Evolutionary conservation across 2,113 vertebrate genomes (phyloP).

Genomic region (Colossoma macropomum): DNA sequence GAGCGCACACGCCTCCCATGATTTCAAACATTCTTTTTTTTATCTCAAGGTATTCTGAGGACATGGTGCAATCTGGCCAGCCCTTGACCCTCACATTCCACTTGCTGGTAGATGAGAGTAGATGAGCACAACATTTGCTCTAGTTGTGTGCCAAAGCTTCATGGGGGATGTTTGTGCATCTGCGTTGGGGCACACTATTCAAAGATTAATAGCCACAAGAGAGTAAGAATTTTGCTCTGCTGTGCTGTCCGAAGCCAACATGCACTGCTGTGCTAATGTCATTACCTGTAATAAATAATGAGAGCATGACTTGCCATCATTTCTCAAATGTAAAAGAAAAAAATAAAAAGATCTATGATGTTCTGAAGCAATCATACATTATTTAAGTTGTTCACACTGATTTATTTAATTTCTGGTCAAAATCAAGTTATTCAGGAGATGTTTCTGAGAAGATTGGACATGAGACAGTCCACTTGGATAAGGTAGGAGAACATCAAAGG

Average conservation of each 20-base stretch:
- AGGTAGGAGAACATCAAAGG: too few species aligned
- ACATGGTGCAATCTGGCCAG: conserved; percentile 38
- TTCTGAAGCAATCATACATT: neutral
- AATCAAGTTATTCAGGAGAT: neutral
- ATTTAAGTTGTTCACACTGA: neutral
- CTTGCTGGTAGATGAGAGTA: conserved; percentile 17
- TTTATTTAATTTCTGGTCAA: too few species aligned
- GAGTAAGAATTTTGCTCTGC: neutral
- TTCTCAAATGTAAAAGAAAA: neutral
- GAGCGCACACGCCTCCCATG: conserved; percentile 2
- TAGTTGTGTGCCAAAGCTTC: neutral
- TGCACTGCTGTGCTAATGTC: neutral
- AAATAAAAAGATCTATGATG: neutral
- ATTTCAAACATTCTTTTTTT: conserved; percentile 26
- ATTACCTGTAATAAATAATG: neutral
- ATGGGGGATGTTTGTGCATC: neutral
- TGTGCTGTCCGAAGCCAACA: neutral
- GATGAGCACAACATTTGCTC: conserved; percentile 33
- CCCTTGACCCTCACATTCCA: conserved; percentile 12
- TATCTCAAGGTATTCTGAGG: conserved; percentile 56
- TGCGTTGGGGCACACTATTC: neutral
- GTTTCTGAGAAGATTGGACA: too few species aligned
- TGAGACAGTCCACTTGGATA: neutral
- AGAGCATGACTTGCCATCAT: neutral
- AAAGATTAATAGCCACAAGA: neutral